A percentile compares a stretch with the other conserved stretches of the same genome.
These are phyloP conservation scores for Neosilurus mollespiculum DNA, from an alignment of 2,797 vertebrate genomes.

Conservation along the genomic window DNA sequence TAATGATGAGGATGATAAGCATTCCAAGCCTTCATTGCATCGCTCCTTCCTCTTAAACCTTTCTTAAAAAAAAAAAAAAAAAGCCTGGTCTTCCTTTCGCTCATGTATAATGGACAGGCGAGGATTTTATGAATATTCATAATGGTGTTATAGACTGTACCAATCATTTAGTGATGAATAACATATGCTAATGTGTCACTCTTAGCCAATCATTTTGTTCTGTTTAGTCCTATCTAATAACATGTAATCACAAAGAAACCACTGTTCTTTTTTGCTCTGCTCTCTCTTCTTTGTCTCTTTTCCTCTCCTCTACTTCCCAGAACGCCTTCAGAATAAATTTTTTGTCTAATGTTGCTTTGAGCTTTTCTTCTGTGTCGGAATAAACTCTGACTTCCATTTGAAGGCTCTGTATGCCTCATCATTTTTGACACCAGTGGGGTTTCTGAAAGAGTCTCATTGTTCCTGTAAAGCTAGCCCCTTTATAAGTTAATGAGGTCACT, in stretches of 20 bases:
- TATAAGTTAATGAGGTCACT: constrained; percentile 26
- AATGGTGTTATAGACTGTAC: not conserved
- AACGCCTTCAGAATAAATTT: not conserved
- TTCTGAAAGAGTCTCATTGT: constrained; percentile 8
- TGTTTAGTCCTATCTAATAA: not conserved
- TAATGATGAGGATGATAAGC: not conserved
- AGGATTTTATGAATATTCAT: not conserved
- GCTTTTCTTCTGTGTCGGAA: not conserved
- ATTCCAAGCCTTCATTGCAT: not conserved
- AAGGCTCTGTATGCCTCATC: not conserved
- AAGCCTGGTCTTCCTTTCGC: not conserved
- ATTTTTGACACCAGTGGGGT: not conserved
- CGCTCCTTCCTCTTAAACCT: not conserved
- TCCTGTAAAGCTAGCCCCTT: constrained; percentile 4
- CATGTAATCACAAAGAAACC: not conserved
- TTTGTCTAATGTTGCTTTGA: not conserved
- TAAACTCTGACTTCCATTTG: not conserved
- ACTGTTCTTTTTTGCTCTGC: not conserved
- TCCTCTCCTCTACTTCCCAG: not conserved
- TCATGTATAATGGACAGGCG: not conserved
- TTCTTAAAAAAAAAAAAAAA: too few relatives aligned
- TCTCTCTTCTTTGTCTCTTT: not conserved
- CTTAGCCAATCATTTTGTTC: not conserved
- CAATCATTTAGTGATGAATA: not conserved
- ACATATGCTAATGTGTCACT: not conserved